Evolutionary conservation across 2,888 invertebrate genomes (phyloP), one percentile per base, ranked within the genome.

Genomic region (Himalopsyche kuldschensis): DNA sequence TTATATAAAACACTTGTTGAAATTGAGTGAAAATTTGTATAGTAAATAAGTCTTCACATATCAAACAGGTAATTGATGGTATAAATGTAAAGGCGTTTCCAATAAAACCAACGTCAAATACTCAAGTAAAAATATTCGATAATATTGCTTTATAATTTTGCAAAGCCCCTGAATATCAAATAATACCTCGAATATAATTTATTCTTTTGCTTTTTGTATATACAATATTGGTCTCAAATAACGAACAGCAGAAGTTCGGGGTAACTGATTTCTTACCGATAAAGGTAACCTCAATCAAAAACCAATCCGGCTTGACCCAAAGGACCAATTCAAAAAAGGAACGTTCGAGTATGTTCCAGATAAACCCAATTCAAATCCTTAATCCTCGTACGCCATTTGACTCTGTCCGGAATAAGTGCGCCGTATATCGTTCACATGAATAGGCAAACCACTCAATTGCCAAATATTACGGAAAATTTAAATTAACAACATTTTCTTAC

Each of bases 211-310:
- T 69, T 69, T 27, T 69, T 69, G 69, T 69, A 24, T 30, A 27
- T 69, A 30, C 30, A 69, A 69, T 69, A 27, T 27, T 27, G 30
- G 24, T 30, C 27, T 27, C 24, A n/a, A 69, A 69, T 79, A 82
- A 77, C 79, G 82, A 79, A 75, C 69, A 11, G 27, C 15, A 69
- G 20, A 69, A 69, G 69, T 82, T 82, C 35, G 83, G 69, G 81
- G 55, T 81, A 63, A 83, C 85, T 79, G 85, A 85, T 83, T 83
- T 81, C 79, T 75, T 79, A 81, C 79, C 85, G 83, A 84, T 85
- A 82, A 77, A 79, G 81, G 81, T 84, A 78, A 84, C 85, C 84
- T 85, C 85, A 85, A 85, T 85, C 85, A 85, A 85, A 85, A 82
- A 79, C 79, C 85, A 82, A 85, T 85, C 83, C 79, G 79, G 81